Evolutionary conservation across 2,113 vertebrate genomes (phyloP).

Genomic region (Acrocephalus kingi): DNA sequence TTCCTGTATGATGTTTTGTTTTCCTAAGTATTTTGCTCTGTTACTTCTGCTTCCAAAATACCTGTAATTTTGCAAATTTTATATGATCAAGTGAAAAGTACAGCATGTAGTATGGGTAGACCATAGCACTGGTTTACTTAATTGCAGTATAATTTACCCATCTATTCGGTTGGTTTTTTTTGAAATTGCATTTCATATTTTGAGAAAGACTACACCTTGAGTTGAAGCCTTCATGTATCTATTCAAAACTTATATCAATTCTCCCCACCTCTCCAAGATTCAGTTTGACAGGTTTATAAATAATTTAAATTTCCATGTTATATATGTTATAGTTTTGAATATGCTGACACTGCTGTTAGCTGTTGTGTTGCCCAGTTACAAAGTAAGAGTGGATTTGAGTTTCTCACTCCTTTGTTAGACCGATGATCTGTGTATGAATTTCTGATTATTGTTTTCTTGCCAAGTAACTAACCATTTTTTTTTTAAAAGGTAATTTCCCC

Average conservation of each 20-base stretch:
- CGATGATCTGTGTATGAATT: not conserved
- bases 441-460: not conserved
- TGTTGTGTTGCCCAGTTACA: not conserved
- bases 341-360: not conserved
- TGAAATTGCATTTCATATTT: not conserved
- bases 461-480: not conserved
- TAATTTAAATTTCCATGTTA: not conserved
- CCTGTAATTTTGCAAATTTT: not conserved
- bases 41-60: not conserved
- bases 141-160: not conserved
- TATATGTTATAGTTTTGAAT: not conserved
- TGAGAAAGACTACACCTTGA: not conserved
- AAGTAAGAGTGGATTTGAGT: not conserved
- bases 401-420: not conserved
- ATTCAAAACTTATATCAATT: not conserved
- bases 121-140: not conserved
- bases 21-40: not conserved
- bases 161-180: not conserved
- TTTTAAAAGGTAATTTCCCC: not conserved
- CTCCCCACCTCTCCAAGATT: accelerated
- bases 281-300: not conserved
- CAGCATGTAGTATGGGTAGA: not conserved
- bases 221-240: not conserved
- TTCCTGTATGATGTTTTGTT: not conserved
- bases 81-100: not conserved